Evolutionary conservation across 1,140 invertebrate genomes (phyloP).

Genomic region (Dryas iulia): DNA sequence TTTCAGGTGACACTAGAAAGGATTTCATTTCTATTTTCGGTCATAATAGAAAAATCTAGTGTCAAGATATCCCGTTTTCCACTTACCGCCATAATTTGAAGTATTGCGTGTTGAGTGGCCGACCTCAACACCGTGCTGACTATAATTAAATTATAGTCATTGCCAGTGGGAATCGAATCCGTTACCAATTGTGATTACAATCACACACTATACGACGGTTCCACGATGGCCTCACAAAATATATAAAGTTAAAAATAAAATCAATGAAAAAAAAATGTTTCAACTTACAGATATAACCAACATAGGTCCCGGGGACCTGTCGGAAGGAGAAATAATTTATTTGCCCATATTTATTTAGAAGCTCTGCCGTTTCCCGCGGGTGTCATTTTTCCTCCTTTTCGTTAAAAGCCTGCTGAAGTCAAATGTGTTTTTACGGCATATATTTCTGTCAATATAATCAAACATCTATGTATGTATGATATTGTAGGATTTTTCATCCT

Average conservation of each 20-base stretch:
- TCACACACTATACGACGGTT: too few species aligned
- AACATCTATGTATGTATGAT: background rate
- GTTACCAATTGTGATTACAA: too few species aligned
- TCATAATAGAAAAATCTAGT: too few species aligned
- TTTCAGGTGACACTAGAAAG: too few species aligned
- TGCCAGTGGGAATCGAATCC: too few species aligned
- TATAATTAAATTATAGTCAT: too few species aligned
- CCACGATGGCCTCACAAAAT: background rate
- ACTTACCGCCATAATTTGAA: too few species aligned
- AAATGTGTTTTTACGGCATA: constrained; percentile 1
- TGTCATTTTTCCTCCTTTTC: constrained; percentile 14
- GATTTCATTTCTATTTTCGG: too few species aligned
- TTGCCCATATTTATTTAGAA: constrained; percentile 17
- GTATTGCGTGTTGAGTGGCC: too few species aligned
- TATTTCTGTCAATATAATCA: background rate
- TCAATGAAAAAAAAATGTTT: background rate
- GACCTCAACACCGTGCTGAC: too few species aligned
- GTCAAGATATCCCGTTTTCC: too few species aligned
- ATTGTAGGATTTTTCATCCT: background rate
- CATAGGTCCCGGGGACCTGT: background rate
- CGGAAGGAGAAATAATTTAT: constrained; percentile 16
- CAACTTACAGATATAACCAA: background rate
- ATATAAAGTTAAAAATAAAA: background rate
- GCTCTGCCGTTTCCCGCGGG: constrained; percentile 13
- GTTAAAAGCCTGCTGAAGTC: constrained; percentile 12